Base-by-base conservation (phyloP, 2,113 vertebrate genomes). In the Hemibagrus wyckioides region DNA sequence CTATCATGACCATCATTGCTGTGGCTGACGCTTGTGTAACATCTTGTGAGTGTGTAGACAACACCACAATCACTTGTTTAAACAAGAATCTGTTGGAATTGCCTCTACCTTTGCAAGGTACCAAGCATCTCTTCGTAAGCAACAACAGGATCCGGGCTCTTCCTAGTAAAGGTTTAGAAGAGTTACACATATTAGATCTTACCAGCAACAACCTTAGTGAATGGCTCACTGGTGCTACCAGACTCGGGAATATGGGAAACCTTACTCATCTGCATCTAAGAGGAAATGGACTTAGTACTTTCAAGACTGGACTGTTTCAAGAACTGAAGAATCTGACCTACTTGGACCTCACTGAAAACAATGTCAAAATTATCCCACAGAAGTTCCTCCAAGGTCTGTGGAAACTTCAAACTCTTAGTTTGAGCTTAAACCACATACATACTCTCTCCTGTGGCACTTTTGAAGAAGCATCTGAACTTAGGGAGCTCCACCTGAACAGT, bases 301-400 rank as follows among this genome's bases (percentile, higher is more conserved):
- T 94, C 7, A 33, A 21, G 0, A 80, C 89, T 28, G 86, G 71
- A 61, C 88, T 89, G 87, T 92, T 93, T 69, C 11, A 75, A 0
- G 86, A 85, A 57, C 89, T 94, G 41, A 52, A 89, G 0, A 83
- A 85, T 15, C 92, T 95, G 23, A 86, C 50, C n/a, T 2, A 90
- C 5, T 88, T 95, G 75, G 93, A 92, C 30, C 86, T 95, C 56
- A 94, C 91, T 69, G 85, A 91, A 86, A 95, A 95, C 89, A 13
- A 65, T 21, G 90, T 94, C 5, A 5, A 87, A 15, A 6, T 83
- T 61, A 65, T 94, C 14, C 88, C 89, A 2, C 19, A 2, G 0
- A 91, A 90, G 15, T 69, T 90, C 75, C 90, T 95, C 4, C 56
- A n/a, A 13, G 92, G 92, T 30, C 86, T 95, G 48, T 65, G 8